Conservation (phyloP, 2,113 vertebrate species). For the Chionodraco myersi region DNA sequence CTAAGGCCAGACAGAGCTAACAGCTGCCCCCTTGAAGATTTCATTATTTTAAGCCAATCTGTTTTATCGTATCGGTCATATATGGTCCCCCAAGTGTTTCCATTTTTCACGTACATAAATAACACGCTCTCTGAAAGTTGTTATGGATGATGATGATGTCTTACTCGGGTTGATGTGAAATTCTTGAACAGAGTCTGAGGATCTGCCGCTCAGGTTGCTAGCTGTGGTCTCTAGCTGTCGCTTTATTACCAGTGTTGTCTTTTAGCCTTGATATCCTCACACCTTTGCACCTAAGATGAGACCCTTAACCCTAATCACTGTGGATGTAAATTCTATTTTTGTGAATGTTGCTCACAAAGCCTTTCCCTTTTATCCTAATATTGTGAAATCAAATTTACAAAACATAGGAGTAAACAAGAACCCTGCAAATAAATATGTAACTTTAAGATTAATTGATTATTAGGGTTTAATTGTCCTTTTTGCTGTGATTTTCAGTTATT, state of each 20-base stretch:
- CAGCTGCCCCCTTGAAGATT: slow-evolving; percentile 76
- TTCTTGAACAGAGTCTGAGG: slow-evolving; percentile 63
- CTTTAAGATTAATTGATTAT: slow-evolving; percentile 69
- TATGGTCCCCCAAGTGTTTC: slow-evolving; percentile 56
- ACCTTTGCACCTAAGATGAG: slow-evolving; percentile 83
- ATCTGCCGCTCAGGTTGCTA: slow-evolving; percentile 82
- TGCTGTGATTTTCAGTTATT: slow-evolving; percentile 77
- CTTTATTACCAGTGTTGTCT: slow-evolving; percentile 72
- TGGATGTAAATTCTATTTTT: slow-evolving; percentile 83
- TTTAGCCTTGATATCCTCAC: slow-evolving; percentile 77
- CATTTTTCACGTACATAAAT: slow-evolving; percentile 55
- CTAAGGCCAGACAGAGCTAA: slow-evolving; percentile 71
- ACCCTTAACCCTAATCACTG: slow-evolving; percentile 84
- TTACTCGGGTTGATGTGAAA: slow-evolving; percentile 68
- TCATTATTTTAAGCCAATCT: slow-evolving; percentile 36
- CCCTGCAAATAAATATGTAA: slow-evolving; percentile 50
- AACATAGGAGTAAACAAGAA: slow-evolving; percentile 66
- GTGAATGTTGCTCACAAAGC: slow-evolving; percentile 85
- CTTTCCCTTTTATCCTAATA: slow-evolving; percentile 80
- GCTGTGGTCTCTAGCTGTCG: slow-evolving; percentile 77
- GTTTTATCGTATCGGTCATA: slow-evolving; percentile 44
- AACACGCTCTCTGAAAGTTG: slow-evolving; percentile 42
- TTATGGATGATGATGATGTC: slow-evolving; percentile 56
- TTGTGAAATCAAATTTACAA: slow-evolving; percentile 74
- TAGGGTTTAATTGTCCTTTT: slow-evolving; percentile 73